Evolutionary conservation across 2,797 vertebrate genomes (phyloP), one percentile per base, ranked within the genome.

Genomic region (Naso thynnoides): DNA sequence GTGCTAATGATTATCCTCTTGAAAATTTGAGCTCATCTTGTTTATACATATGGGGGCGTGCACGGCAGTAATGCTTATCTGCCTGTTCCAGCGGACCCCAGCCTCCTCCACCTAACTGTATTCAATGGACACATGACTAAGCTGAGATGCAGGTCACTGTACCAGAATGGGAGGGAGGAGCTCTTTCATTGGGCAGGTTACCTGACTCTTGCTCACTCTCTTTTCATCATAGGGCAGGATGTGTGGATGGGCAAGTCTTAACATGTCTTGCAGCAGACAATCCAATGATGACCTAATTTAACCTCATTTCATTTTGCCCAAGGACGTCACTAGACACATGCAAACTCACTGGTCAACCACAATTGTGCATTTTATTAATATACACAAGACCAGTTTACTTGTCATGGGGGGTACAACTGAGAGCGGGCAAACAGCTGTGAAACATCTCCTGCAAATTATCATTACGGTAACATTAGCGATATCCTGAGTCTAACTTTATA

Each of bases 1-100:
- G 50, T 9, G 71, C 26, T 70, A 70, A 77, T 73, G 57, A 68
- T 49, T 26, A 62, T 62, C 26, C 71, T 45, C 38, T 59, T 62
- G 42, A 66, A 59, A 49, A 83, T 71, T 55, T 55, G 3, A 75
- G 38, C 70, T 73, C 79, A 86, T 91, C 93, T 92, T 87, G 55
- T 88, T 84, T 79, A 78, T 80, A 80, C 86, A 91, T 78, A 42
- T 55, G 54, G 74, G 88, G 91, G 91, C 54, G 93, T 91, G 77
- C 69, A 73, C 81, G 69, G 66, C 54, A 78, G 18, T 50, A 56
- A 48, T 8, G 60, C 93, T 95, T 95, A 95, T 95, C 95, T 92
- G 84, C 57, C 59, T 56, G 29, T 58, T 79, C 88, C 95, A 95
- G 93, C 58, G n/a, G 42, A 73, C 80, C 71, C 52, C 61, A 56